Conservation (phyloP, 2,888 invertebrate genomes). For the Trissolcus brochymenae region DNA sequence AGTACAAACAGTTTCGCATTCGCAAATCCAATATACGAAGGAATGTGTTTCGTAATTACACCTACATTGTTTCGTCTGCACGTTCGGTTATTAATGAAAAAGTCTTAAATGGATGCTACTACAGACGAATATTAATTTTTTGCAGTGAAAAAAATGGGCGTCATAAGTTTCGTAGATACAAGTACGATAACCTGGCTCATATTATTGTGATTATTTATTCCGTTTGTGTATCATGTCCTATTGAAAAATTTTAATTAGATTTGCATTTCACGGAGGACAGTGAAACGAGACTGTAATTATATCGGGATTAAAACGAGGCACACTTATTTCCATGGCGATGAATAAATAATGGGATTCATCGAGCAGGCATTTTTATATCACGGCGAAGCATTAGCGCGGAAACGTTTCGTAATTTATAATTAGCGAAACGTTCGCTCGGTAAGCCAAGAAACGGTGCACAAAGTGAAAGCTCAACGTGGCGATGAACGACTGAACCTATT, state of each 20-base stretch:
- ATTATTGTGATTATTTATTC: conserved; percentile 10
- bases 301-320: not conserved
- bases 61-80: conserved; percentile 28
- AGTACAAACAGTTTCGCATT: conserved; percentile 38
- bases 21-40: conserved; percentile 27
- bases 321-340: conserved; percentile 18
- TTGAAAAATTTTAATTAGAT: conserved; percentile 10
- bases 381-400: conserved; percentile 35
- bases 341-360: conserved; percentile 32
- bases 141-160: not conserved
- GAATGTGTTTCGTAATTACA: conserved; percentile 36
- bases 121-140: not conserved
- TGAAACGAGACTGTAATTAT: not conserved
- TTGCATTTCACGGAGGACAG: not conserved
- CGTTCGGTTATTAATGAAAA: conserved; percentile 32
- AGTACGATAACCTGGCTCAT: not conserved
- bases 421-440: conserved; percentile 50
- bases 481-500: conserved; percentile 47
- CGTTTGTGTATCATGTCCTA: not conserved
- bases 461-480: conserved; percentile 55
- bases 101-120: not conserved
- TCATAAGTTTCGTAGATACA: not conserved
- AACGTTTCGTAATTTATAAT: conserved; percentile 56
- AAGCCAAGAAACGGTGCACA: conserved; percentile 39
- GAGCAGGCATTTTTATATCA: conserved; percentile 38